phyloP scores from a whole-genome alignment of 2,888 invertebrate genomes.

The Marronus borbonicus region DNA sequence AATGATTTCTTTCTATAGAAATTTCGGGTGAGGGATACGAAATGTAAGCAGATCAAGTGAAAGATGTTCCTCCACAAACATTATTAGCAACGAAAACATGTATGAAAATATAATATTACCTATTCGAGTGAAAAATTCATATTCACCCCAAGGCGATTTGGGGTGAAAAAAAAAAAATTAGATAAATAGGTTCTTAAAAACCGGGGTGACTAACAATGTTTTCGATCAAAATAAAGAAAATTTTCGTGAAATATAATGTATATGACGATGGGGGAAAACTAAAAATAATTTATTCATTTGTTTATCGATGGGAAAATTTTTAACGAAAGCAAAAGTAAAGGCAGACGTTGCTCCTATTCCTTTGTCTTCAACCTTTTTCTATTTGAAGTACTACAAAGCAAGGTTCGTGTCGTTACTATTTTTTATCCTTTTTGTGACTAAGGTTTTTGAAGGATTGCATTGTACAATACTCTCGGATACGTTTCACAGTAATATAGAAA shows the following conservation, averaged over 20 bases:
- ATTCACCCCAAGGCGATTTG: slow-evolving; percentile 40
- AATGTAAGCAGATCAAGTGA: slow-evolving; percentile 38
- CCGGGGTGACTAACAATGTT: slow-evolving; percentile 22
- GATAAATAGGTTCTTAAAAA: slow-evolving; percentile 22
- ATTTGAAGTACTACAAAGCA: slow-evolving; percentile 4
- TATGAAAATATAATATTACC: slow-evolving; percentile 49
- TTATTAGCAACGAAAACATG: slow-evolving; percentile 47
- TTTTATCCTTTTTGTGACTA: slow-evolving; percentile 15
- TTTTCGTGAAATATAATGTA: slow-evolving; percentile 3
- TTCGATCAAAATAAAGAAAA: slow-evolving; percentile 18
- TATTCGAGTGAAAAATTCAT: slow-evolving; percentile 44
- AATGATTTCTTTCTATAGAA: slow-evolving; percentile 19
- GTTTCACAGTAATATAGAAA: slow-evolving; percentile 52
- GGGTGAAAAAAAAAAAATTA: slow-evolving; percentile 8
- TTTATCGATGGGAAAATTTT: not conserved
- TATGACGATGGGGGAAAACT: not conserved
- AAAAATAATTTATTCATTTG: not conserved
- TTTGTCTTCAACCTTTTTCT: not conserved
- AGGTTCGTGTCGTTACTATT: slow-evolving; percentile 6
- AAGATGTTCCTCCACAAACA: slow-evolving; percentile 41
- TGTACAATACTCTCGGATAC: slow-evolving; percentile 48
- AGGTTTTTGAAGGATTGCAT: slow-evolving; percentile 42
- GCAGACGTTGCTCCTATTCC: not conserved
- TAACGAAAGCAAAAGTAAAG: no score
- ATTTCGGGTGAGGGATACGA: slow-evolving; percentile 17